Evolutionary conservation across 2,888 invertebrate species (phyloP), one percentile per base, ranked within the genome.

Genomic region (Tromatobia lineatoria): DNA sequence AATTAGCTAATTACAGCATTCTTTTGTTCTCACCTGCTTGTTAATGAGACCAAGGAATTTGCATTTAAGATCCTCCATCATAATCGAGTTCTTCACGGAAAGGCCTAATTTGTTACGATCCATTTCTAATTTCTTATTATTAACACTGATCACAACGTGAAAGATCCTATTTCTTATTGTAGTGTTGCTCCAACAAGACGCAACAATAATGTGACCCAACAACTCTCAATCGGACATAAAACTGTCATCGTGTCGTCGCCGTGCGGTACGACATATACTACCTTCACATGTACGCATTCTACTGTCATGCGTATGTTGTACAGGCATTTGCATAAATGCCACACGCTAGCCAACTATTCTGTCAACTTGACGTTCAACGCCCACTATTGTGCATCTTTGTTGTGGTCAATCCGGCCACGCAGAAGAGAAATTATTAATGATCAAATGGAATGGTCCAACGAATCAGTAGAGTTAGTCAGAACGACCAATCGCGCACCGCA

Each of bases 21-120:
- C 13, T n/a, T 42, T 29, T 20, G 7, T 74, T 38, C 82, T 80
- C 76, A 90, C 93, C 91, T 93, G 93, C 80, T 93, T 93, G 73
- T 92, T 91, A 75, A 93, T 91, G 25, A 93, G 90, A 61, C 89
- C 91, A 67, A 93, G 88, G 85, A 93, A 91, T 89, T 93, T 93
- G 61, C 88, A 91, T 88, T 93, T 93, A 20, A 93, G 86, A 69
- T 93, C 93, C 70, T 93, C 93, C 93, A 93, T 93, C 87, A 89
- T 91, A 83, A 89, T 87, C 70, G 88, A 88, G 75, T 89, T 89
- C 66, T 90, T 90, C 20, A 87, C 85, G 29, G 89, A 88, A 59
- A 90, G 78, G 52, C 87, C 80, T 29, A 87, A 83, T 74, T 87
- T 88, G 73, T 87, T 86, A 52, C 80, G 85, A 82, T 87, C 88